Base-by-base conservation (phyloP, 2,113 vertebrate species). In the Camelus bactrianus region DNA sequence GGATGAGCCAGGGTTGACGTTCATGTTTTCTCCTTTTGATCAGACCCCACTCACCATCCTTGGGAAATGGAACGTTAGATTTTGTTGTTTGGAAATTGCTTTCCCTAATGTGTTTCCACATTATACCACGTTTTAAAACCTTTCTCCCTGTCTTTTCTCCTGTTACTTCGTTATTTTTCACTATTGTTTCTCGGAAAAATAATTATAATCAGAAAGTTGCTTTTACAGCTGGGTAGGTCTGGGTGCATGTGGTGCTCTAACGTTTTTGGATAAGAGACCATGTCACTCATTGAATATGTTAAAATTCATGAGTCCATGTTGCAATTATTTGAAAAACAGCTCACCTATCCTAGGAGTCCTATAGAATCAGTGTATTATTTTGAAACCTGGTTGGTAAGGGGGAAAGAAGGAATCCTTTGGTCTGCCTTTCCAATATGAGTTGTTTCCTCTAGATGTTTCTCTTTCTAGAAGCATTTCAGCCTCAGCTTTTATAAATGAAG, bases 271-370 rank as follows among this genome's bases (percentile, higher is more conserved):
- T 9, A 24, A 89, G 70, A 83, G 38, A 88, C 22, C 42, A 62
- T 26, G 2, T 52, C 62, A 50, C 24, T 42, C 13, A 24, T 64
- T 26, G 50, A 58, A 10, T 65, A 16, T 65, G 62, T 73, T 72
- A 89, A 95, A 97, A 89, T 75, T 56, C 32, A 50, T 69, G 11
- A 67, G 46, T 86, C n/a, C 50, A 13, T 65, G 60, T 73, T 72
- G n/a, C 38, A 77, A 28, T 42, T 65, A 24, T 30, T 83, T 65
- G 76, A 80, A 77, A 95, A 62, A 19, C 9, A 30, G 64, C 14
- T 42, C 52, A 30, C 20, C 48, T 38, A 38, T 54, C 62, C 17
- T 82, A 22, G 19, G 26, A 90, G 48, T 70, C 19, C 54, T 54
- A 15, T 13, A 62, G 58, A 62, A 85, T 16, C 19, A 38, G 48